phyloP scores from a whole-genome alignment of 2,113 vertebrate species.

The Tetraodon nigroviridis region DNA sequence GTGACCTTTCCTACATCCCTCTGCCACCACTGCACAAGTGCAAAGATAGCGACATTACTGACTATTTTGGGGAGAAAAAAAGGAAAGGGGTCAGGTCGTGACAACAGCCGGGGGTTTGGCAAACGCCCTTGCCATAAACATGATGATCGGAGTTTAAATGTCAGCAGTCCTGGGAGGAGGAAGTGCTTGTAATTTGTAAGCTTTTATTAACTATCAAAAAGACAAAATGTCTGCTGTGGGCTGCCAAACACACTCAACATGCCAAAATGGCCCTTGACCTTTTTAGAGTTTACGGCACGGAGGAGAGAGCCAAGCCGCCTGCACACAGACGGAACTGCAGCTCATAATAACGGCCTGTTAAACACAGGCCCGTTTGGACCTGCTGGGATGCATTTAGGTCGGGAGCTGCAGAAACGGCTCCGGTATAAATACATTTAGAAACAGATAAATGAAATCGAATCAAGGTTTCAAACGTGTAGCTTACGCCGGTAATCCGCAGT shows the following conservation, averaged over 20 bases:
- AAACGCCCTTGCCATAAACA: slow-evolving; percentile 52
- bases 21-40: slow-evolving; percentile 5
- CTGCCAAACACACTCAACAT: slow-evolving; percentile 60
- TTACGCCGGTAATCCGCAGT: no score
- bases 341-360: slow-evolving; percentile 2
- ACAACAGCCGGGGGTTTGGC: slow-evolving; percentile 46
- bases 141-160: slow-evolving; percentile 57
- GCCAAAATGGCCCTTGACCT: slow-evolving; percentile 65
- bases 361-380: neutral
- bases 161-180: slow-evolving; percentile 49
- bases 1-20: slow-evolving; percentile 30
- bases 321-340: slow-evolving; percentile 27
- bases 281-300: slow-evolving; percentile 57
- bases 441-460: neutral
- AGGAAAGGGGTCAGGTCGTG: slow-evolving; percentile 50
- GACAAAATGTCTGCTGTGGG: slow-evolving; percentile 54
- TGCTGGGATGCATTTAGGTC: neutral
- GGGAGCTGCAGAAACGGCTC: neutral
- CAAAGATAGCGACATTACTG: slow-evolving; percentile 29
- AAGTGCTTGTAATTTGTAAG: slow-evolving; percentile 58
- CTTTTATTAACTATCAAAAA: slow-evolving; percentile 62
- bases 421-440: neutral
- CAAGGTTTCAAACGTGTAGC: no score
- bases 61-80: slow-evolving; percentile 48
- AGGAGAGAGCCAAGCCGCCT: slow-evolving; percentile 12